These are phyloP conservation scores for Thalassarche chlororhynchos DNA, from an alignment of 2,113 vertebrate species.

Conservation along the genomic window DNA sequence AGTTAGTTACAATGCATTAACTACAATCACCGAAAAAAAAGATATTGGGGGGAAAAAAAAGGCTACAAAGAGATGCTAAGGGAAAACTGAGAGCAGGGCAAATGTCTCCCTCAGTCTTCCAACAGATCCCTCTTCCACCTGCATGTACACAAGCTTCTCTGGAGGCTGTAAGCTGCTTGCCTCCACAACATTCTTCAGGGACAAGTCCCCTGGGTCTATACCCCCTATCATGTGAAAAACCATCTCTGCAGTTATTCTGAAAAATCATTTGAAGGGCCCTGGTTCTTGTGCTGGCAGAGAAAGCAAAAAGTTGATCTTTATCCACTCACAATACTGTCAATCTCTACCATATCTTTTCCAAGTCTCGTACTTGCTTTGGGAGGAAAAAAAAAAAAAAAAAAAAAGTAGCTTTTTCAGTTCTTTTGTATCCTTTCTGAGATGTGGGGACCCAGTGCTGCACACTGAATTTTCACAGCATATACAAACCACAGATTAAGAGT, in stretches of 20 bases:
- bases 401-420: neutral
- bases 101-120: neutral
- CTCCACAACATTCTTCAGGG: neutral
- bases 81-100: neutral
- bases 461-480: neutral
- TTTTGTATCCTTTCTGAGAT: neutral
- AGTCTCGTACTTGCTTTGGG: neutral
- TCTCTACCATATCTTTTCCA: neutral
- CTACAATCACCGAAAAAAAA: neutral
- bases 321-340: rapidly evolving
- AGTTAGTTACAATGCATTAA: neutral
- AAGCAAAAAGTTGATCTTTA: neutral
- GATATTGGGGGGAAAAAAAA: rapidly evolving
- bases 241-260: neutral
- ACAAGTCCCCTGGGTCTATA: neutral
- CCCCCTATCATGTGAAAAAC: neutral
- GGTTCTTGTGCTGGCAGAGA: neutral
- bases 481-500: neutral
- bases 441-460: neutral
- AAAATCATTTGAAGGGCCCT: neutral
- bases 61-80: neutral
- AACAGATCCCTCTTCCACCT: neutral
- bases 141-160: too few species aligned
- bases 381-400: neutral
- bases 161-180: neutral